phyloP scores from a whole-genome alignment of 2,888 invertebrate genomes.

The Yponomeuta evonymella region DNA sequence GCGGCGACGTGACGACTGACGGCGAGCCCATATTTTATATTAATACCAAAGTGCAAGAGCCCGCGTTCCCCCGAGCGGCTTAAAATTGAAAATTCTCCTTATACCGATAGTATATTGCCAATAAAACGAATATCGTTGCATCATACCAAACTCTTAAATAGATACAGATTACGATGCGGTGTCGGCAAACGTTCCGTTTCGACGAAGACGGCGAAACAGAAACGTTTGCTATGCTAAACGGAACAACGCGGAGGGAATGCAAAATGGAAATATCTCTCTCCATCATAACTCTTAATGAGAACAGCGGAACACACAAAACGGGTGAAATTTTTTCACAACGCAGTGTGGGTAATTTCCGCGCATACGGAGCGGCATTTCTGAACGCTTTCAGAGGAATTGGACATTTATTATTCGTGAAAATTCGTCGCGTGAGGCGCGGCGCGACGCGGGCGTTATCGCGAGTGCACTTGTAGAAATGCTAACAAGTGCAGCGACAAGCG shows the following conservation, averaged over 20 bases:
- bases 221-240: background rate
- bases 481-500: slow-evolving; percentile 19
- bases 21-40: slow-evolving; percentile 63
- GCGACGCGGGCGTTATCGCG: slow-evolving; percentile 16
- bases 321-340: background rate
- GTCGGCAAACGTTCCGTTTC: background rate
- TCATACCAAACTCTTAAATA: background rate
- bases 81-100: slow-evolving; percentile 72
- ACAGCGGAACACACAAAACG: background rate
- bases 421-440: slow-evolving; percentile 21
- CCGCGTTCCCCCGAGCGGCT: slow-evolving; percentile 41
- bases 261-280: background rate
- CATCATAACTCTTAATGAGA: background rate
- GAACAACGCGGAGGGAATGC: background rate
- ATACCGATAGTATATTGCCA: slow-evolving; percentile 34
- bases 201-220: background rate
- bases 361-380: slow-evolving; percentile 4
- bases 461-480: slow-evolving; percentile 22
- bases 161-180: background rate
- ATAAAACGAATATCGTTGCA: slow-evolving; percentile 4
- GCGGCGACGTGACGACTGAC: slow-evolving; percentile 67
- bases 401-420: slow-evolving; percentile 16
- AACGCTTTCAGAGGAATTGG: slow-evolving; percentile 13
- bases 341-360: background rate
- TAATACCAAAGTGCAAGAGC: slow-evolving; percentile 55